Base-by-base conservation (phyloP, 1,140 invertebrate species). In the Oscheius sp. region DNA sequence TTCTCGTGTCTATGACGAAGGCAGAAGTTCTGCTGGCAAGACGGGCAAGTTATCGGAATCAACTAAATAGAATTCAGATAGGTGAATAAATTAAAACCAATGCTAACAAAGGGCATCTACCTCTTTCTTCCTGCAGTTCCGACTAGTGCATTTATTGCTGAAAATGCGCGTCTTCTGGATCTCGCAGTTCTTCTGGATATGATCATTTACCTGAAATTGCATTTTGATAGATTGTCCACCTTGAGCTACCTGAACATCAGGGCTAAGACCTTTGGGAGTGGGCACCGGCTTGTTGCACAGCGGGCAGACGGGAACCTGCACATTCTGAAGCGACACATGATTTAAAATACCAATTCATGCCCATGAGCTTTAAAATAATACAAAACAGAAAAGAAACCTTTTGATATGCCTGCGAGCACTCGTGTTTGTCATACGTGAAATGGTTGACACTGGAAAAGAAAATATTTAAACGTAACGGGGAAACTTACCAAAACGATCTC, bases 321-420 rank as follows among this genome's bases (percentile, higher is more conserved):
- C 49, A 55, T 55, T 55, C 49, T 55, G 49, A 55, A 55, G 28
- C 49, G 28, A 55, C n/a, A n/a, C n/a, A n/a, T n/a, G n/a, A n/a
- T n/a, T n/a, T n/a, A n/a, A n/a, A n/a, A n/a, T n/a, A n/a, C n/a
- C n/a, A n/a, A n/a, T n/a, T n/a, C n/a, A n/a, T n/a, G n/a, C n/a
- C n/a, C n/a, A n/a, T n/a, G 28, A 4, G 28, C 49, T 20, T 13
- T 7, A 13, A 55, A 23, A 4, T 20, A 55, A 55, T 13, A 26
- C 4, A 55, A 55, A 55, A 23, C 15, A 13, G n/a, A 55, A 20
- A 26, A 23, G 7, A 55, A 13, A 55, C 49, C 49, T 55, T 55
- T 7, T 15, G 7, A 55, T 55, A 55, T 7, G 49, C 15, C 23
- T 55, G 7, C 7, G 49, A 26, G 23, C 49, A 55, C 15, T 55